Percentiles rank a stretch among this genome's conserved stretches.
Evolutionary conservation across 2,797 vertebrate species (phyloP).

Genomic region (Hirundo rustica): DNA sequence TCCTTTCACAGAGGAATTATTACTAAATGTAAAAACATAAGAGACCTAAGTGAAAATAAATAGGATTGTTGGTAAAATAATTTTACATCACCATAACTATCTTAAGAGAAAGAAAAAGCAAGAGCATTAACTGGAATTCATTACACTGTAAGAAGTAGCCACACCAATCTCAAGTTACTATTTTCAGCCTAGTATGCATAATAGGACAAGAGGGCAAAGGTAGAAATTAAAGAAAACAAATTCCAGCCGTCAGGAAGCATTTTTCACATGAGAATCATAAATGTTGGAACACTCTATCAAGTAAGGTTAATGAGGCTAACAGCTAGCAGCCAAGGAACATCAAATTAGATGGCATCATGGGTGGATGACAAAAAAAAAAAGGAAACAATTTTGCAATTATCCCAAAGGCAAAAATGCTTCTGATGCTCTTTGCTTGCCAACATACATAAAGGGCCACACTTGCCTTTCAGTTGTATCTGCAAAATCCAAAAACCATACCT

Average conservation of each 20-base stretch:
- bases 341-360: slow-evolving; percentile 57
- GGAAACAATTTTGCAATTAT: slow-evolving; percentile 38
- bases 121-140: slow-evolving; percentile 4
- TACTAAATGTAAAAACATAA: not conserved
- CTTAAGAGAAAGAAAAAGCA: not conserved
- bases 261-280: slow-evolving; percentile 66
- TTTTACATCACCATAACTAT: not conserved
- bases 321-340: slow-evolving; percentile 52
- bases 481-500: not conserved
- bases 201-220: slow-evolving; percentile 64
- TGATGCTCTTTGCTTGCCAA: not conserved
- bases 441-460: not conserved
- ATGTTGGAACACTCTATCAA: slow-evolving; percentile 49
- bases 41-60: not conserved
- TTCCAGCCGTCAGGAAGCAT: slow-evolving; percentile 52
- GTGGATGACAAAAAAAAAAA: slow-evolving; percentile 38
- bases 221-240: slow-evolving; percentile 68
- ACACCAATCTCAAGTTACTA: slow-evolving; percentile 49
- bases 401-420: slow-evolving; percentile 10
- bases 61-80: not conserved
- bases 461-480: not conserved
- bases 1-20: not conserved
- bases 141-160: slow-evolving; percentile 14
- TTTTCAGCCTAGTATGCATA: slow-evolving; percentile 42
- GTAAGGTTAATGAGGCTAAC: slow-evolving; percentile 61